Base-by-base conservation (phyloP, 2,888 invertebrate genomes). In the Polietes domitor region DNA sequence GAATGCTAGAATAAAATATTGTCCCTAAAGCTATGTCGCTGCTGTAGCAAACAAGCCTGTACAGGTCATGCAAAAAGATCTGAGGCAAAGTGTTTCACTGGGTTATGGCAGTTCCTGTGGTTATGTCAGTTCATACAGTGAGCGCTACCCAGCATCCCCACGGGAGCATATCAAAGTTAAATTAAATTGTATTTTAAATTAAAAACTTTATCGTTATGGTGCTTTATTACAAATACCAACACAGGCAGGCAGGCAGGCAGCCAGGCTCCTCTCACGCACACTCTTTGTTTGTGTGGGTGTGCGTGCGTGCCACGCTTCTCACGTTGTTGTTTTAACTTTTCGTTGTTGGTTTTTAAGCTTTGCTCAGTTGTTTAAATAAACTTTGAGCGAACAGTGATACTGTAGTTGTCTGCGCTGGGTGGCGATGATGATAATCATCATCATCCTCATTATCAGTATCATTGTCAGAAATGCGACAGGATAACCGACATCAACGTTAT, bases 181-280 rank as follows among this genome's bases (percentile, higher is more conserved):
- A 91, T 91, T 91, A 91, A 91, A 91, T 91, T 91, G 90, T 88
- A 91, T 90, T 91, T 91, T 89, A 86, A 88, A 89, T 89, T 87
- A 87, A 87, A 91, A 91, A 91, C 88, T 91, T 91, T 90, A 87
- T 88, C 89, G 86, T 88, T 86, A 78, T 77, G 71, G 58, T 43
- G n/a, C 50, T 63, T 47, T 74, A 68, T 58, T 78, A 71, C 75
- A 68, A 53, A 63, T 17, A 53, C 53, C 53, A 9, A 43, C 37
- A n/a, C 19, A 24, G 12, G 15, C n/a, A 55, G 2, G 17, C 55
- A 50, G 58, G 24, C 71, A 12, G 2, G 10, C 71, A 47, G 19
- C 41, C 32, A 37, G 24, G 73, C 24, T 47, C 43, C 28, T 12
- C 41, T 6, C 24, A 55, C 55, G 12, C 55, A 55, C 21, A 24